phyloP scores from a whole-genome alignment of 2,888 invertebrate genomes.

The Parnassius apollo region DNA sequence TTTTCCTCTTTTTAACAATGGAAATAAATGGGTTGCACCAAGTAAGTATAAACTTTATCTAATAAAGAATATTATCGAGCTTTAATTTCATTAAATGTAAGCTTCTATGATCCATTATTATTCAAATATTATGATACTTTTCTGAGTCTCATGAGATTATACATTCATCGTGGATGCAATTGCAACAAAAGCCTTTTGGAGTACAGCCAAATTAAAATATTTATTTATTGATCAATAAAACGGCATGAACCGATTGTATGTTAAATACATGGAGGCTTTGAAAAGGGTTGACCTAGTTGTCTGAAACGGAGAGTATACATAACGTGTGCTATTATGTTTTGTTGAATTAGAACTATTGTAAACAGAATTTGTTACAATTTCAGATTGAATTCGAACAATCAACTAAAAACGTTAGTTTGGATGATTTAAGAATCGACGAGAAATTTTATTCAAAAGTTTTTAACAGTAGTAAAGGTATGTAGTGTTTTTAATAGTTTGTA shows the following conservation, averaged over 20 bases:
- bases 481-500: background rate
- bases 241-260: slow-evolving; percentile 54
- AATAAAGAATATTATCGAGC: slow-evolving; percentile 11
- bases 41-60: slow-evolving; percentile 46
- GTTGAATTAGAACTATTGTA: slow-evolving; percentile 36
- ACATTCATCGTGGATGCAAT: slow-evolving; percentile 56
- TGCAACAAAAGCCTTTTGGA: slow-evolving; percentile 48
- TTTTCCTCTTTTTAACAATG: slow-evolving; percentile 51
- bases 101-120: slow-evolving; percentile 25
- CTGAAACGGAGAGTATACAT: slow-evolving; percentile 51
- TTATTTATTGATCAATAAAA: slow-evolving; percentile 51
- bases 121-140: slow-evolving; percentile 19
- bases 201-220: slow-evolving; percentile 64
- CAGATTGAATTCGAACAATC: slow-evolving; percentile 39
- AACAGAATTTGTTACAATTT: slow-evolving; percentile 39
- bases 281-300: slow-evolving; percentile 66
- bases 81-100: slow-evolving; percentile 8
- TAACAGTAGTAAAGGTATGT: slow-evolving; percentile 29
- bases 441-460: slow-evolving; percentile 22
- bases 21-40: slow-evolving; percentile 47
- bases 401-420: slow-evolving; percentile 31
- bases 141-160: slow-evolving; percentile 23
- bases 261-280: slow-evolving; percentile 46
- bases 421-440: slow-evolving; percentile 24
- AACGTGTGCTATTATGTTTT: slow-evolving; percentile 50